Base-by-base conservation (phyloP, 2,888 invertebrate species). In the Xestia xanthographa region DNA sequence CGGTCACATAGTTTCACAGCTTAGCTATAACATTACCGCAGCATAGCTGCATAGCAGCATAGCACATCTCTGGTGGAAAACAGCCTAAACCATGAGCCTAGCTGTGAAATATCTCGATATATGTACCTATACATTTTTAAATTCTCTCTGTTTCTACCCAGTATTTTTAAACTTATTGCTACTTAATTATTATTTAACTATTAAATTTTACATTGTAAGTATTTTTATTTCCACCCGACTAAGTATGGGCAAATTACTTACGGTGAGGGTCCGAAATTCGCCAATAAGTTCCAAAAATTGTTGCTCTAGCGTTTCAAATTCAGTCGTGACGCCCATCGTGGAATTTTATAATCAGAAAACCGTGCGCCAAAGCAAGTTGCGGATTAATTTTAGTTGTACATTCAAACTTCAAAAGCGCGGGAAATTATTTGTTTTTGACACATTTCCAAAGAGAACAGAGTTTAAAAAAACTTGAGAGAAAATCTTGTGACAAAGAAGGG, bases 241-340 rank as follows among this genome's bases (percentile, higher is more conserved):
- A 22, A n/a, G n/a, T 17, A 29, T n/a, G 8, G 0, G 17, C 41
- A 29, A 29, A 50, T 22, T 73, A 90, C 94, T 92, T 90, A 96
- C 96, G 26, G 90, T 90, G 43, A 95, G 75, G 68, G 92, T 91
- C 66, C 94, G 92, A 87, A 94, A 93, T 87, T 95, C 95, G 43
- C 93, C 93, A 75, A 95, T 88, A 50, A 95, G 88, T 75, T 95
- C 94, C 56, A 94, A 86, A 87, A 95, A 93, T 82, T 95, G 93
- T 79, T 94, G 92, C 86, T 96, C 95, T 83, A 96, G 92, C 20
- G 84, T 83, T 80, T 95, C 95, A 83, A 96, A 95, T 81, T 95
- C 94, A 6, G 92, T 90, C 73, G 84, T 85, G 17, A 79, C 82
- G 17, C 85, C 81, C 83, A 88, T 89, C 14, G 0, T 74, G 11